phyloP scores from a whole-genome alignment of 2,888 invertebrate species.

The Coremacera marginata region DNA sequence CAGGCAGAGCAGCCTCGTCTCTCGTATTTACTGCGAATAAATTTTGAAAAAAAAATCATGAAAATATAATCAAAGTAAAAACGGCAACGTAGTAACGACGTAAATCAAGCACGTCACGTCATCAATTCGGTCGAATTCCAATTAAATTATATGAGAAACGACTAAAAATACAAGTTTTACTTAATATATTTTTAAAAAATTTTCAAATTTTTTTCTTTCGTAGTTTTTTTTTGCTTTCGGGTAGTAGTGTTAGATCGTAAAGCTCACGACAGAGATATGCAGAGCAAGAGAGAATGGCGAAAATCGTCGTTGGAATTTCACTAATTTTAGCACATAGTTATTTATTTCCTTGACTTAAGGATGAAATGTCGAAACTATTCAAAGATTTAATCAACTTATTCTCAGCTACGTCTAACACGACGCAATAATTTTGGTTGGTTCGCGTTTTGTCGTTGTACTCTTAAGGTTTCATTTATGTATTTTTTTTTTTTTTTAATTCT shows the following conservation, averaged over 20 bases:
- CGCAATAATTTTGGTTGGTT: conserved; percentile 9
- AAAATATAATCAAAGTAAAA: conserved; percentile 13
- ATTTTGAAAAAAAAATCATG: conserved; percentile 45
- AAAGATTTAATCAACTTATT: background rate
- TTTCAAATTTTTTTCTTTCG: background rate
- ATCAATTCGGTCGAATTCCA: conserved; percentile 48
- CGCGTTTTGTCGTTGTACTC: background rate
- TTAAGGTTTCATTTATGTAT: conserved; percentile 6
- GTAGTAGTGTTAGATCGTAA: background rate
- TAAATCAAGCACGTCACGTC: conserved; percentile 48
- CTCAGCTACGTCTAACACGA: conserved; percentile 34
- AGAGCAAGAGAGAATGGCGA: background rate
- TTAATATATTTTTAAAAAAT: background rate
- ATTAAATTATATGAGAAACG: conserved; percentile 16
- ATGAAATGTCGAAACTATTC: conserved; percentile 26
- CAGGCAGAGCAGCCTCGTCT: background rate
- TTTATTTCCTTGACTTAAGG: conserved; percentile 16
- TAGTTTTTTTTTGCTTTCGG: background rate
- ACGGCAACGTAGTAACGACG: conserved; percentile 39
- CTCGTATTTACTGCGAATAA: conserved; percentile 24
- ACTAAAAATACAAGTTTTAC: background rate
- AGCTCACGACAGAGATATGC: background rate
- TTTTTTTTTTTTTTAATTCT: conserved; percentile 37
- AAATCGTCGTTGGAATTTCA: conserved; percentile 17
- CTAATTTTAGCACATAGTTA: conserved; percentile 37